Base-by-base conservation (phyloP, 2,113 vertebrate species). In the Albula glossodonta region DNA sequence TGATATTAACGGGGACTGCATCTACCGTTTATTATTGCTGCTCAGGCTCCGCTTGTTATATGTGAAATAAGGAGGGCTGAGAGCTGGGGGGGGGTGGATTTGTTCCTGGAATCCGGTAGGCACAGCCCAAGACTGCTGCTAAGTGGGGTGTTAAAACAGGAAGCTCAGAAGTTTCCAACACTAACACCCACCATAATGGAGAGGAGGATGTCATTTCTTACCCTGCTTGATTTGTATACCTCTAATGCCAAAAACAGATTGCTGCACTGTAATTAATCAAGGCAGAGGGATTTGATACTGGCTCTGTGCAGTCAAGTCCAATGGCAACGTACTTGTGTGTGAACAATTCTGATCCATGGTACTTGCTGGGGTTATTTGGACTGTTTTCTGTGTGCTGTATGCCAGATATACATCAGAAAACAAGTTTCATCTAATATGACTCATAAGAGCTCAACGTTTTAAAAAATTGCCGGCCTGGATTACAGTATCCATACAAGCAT, bases 201-300 rank as follows among this genome's bases (percentile, higher is more conserved):
- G 78, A 85, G 83, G 87, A 87, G 78, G 66, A 85, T 81, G 83
- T 84, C 80, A 81, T 49, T 53, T 81, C 86, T 82, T 84, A 83
- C 79, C 84, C 81, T 74, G 60, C 66, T 84, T 85, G 78, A 84
- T 84, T 84, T 81, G 66, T 87, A 19, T 53, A 80, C 53, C 19
- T 25, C 70, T 79, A 80, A 83, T 77, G 70, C 66, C 49, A 82
- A 78, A 87, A 51, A 79, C 56, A 57, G 81, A 51, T 51, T 80
- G 77, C 79, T 51, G 49, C 78, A 52, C 83, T 80, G 25, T 51
- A 80, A 31, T 15, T 51, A 83, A 63, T 80, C 56, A 84, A 83
- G 82, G 57, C 70, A 63, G 86, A 49, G 9, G 82, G 85, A 22
- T 83, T 78, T 51, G 17, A 86, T 48, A 48, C 63, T 5, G 31